These are phyloP conservation scores for Latrodectus elegans DNA, from an alignment of 2,888 invertebrate species.

Conservation along the genomic window DNA sequence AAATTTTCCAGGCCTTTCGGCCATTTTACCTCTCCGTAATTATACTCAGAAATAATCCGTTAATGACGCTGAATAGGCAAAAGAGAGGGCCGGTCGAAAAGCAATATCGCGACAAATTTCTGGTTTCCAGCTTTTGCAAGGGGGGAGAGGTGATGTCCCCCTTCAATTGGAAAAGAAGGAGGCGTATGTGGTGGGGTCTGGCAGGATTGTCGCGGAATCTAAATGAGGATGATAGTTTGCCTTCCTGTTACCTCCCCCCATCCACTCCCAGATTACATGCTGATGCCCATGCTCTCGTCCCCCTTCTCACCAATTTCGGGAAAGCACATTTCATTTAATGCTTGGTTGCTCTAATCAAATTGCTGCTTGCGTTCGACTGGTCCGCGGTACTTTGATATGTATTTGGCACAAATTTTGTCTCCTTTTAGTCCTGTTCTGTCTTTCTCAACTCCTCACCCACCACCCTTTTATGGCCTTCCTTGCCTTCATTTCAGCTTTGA, in stretches of 20 bases:
- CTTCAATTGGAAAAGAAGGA: not conserved
- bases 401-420: slow-evolving; percentile 33
- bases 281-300: not conserved
- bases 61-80: slow-evolving; percentile 49
- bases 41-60: slow-evolving; percentile 47
- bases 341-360: slow-evolving; percentile 61
- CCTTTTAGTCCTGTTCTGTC: not conserved
- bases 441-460: not conserved
- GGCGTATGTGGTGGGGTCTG: not conserved
- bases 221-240: slow-evolving; percentile 43
- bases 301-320: slow-evolving; percentile 19
- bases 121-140: slow-evolving; percentile 5
- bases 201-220: slow-evolving; percentile 33
- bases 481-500: not conserved
- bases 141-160: not conserved
- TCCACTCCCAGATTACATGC: not conserved
- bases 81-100: slow-evolving; percentile 39
- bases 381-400: slow-evolving; percentile 30
- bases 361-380: slow-evolving; percentile 53
- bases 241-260: not conserved
- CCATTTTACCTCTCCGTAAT: slow-evolving; percentile 42
- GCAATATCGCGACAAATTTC: slow-evolving; percentile 50
- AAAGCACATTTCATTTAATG: slow-evolving; percentile 63
- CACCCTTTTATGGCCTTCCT: not conserved
- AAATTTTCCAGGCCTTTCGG: slow-evolving; percentile 31